Evolutionary conservation across 2,888 invertebrate species (phyloP).

Genomic region (Nycteola revayana): DNA sequence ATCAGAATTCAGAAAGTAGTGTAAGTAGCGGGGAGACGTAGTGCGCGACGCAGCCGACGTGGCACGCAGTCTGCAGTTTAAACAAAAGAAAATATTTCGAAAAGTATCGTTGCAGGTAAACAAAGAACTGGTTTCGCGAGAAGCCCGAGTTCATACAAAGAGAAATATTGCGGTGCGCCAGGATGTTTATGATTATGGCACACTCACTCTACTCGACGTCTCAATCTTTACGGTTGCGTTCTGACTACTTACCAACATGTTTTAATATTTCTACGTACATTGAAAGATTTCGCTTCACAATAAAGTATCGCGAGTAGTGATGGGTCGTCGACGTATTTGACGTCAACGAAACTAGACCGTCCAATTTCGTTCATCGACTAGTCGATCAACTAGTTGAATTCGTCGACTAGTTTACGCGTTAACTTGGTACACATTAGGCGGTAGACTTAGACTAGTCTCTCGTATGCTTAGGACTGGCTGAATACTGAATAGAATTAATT

Average conservation of each 20-base stretch:
- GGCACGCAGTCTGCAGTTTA: constrained; percentile 63
- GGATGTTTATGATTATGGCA: constrained; percentile 76
- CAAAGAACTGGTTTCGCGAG: constrained; percentile 67
- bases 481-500: too few relatives aligned
- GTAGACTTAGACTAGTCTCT: too few relatives aligned
- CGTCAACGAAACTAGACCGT: too few relatives aligned
- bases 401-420: too few relatives aligned
- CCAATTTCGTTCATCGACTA: too few relatives aligned
- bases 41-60: constrained; percentile 35
- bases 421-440: too few relatives aligned
- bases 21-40: constrained; percentile 4
- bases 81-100: constrained; percentile 77
- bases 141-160: constrained; percentile 70
- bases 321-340: too few relatives aligned
- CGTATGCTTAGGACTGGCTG: too few relatives aligned
- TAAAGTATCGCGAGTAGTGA: too few relatives aligned
- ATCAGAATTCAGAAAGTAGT: neutral
- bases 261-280: constrained; percentile 39
- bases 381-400: too few relatives aligned
- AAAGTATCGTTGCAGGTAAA: constrained; percentile 75
- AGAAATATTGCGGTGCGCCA: constrained; percentile 69
- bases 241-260: constrained; percentile 47
- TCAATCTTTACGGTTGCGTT: constrained; percentile 61
- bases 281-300: constrained; percentile 26
- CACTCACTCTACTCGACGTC: constrained; percentile 63